phyloP scores from a whole-genome alignment of 2,113 vertebrate species.

The Engystomops pustulosus region DNA sequence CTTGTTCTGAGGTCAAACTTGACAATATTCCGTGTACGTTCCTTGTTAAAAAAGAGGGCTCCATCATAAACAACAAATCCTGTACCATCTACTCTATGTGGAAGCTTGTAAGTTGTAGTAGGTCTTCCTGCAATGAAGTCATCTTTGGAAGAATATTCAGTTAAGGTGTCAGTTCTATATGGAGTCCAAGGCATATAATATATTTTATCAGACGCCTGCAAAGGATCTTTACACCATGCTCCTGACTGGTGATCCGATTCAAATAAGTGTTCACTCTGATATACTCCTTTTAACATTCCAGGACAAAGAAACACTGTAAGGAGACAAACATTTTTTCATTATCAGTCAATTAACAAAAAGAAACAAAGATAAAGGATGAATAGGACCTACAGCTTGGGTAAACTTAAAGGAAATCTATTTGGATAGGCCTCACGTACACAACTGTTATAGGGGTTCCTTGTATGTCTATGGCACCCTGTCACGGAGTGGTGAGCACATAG shows the following conservation, averaged over 20 bases:
- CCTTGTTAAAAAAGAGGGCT: conserved; percentile 98
- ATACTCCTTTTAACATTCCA: conserved; percentile 93
- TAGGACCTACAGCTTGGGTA: no score
- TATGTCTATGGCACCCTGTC: no score
- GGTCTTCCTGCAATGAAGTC: conserved; percentile 96
- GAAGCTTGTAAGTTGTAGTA: conserved; percentile 96
- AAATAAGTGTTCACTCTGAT: conserved; percentile 98
- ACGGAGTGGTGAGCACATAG: no score
- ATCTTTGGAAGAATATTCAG: conserved; percentile 96
- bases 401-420: no score
- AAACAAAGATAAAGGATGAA: no score
- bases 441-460: no score
- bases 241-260: conserved; percentile 99
- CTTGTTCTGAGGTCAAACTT: conserved; percentile 96
- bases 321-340: conserved; percentile 71
- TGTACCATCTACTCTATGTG: conserved; percentile 93
- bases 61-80: conserved; percentile 98
- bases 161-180: conserved; percentile 92
- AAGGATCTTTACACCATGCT: conserved; percentile 98
- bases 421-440: no score
- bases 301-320: conserved; percentile 96
- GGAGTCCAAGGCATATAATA: conserved; percentile 99
- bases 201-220: conserved; percentile 97
- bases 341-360: no score
- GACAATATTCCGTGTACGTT: conserved; percentile 96